phyloP scores from a whole-genome alignment of 2,888 invertebrate species.

The Caenorhabditis sp. region DNA sequence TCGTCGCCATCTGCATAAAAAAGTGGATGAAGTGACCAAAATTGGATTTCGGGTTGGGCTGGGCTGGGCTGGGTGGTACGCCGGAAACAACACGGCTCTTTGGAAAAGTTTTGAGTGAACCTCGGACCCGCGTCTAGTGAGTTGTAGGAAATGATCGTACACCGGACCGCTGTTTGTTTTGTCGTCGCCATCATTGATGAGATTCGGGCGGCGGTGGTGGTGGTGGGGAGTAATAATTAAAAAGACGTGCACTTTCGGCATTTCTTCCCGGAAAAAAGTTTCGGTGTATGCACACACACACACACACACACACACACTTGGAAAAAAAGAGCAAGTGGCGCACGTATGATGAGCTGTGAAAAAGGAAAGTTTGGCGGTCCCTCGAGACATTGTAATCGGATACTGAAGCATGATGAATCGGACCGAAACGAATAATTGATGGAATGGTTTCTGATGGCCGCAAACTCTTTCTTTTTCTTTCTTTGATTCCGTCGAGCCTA shows the following conservation, averaged over 20 bases:
- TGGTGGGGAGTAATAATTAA: too few relatives aligned
- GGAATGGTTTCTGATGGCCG: constrained; percentile 23
- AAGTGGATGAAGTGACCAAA: constrained; percentile 2
- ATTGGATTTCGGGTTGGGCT: constrained; percentile 50
- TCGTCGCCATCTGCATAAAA: constrained; percentile 73
- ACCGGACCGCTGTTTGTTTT: not conserved
- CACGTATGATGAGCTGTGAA: constrained; percentile 25
- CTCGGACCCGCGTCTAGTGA: too few relatives aligned
- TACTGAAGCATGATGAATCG: constrained; percentile 34
- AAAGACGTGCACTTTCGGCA: constrained; percentile 21
- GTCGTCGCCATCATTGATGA: too few relatives aligned
- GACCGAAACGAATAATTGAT: constrained; percentile 32
- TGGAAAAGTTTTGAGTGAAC: not conserved
- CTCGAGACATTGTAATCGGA: constrained; percentile 37
- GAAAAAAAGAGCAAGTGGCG: constrained; percentile 8
- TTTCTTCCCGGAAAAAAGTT: constrained; percentile 1
- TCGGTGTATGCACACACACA: not conserved
- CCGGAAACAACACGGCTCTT: constrained; percentile 34
- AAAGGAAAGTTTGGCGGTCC: constrained; percentile 25
- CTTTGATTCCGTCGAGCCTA: too few relatives aligned
- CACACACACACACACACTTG: not conserved
- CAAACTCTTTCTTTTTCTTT: too few relatives aligned
- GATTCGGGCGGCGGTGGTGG: not conserved
- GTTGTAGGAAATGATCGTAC: constrained; percentile 2
- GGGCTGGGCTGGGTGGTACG: constrained; percentile 19